Base-by-base conservation (phyloP, 2,888 invertebrate genomes). In the Molanna angustata region DNA sequence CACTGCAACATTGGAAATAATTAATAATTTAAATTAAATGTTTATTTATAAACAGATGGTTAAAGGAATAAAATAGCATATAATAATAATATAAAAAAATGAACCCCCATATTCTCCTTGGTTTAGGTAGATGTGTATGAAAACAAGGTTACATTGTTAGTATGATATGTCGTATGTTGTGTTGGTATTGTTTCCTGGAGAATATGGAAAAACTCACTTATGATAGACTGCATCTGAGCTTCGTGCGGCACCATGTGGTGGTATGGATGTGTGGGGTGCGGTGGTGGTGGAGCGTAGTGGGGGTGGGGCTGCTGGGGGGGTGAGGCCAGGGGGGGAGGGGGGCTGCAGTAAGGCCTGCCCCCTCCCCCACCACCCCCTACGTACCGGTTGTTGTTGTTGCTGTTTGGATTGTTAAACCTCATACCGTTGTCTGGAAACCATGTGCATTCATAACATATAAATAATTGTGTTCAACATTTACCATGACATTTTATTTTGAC, bases 231-330 rank as follows among this genome's bases (percentile, higher is more conserved):
- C 58, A 62, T 58, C 52, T 58, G 59, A 19, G 59, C 57, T 17
- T 60, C 61, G 59, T 59, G 60, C 20, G 56, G 52, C 52, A 57
- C 21, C 59, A 59, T 52, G 49, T 48, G 42, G 49, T 48, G 42
- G 37, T 52, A 48, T 13, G 52, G 56, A 74, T 76, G 75, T 43
- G 76, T 76, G 14, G 75, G 76, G 4, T 41, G 55, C 35, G 54
- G 56, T 20, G 57, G 52, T 21, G 59, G 57, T 22, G 57, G 53
- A 50, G 74, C 73, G 58, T 72, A 74, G 61, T 75, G 77, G 11
- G 76, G 74, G 42, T 76, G 76, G 11, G 75, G 76, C 4, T 47
- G 76, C 74, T 54, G 56, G 44, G 76, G 77, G n/a, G 76, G 77
- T 2, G 76, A 76, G 42, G 76, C 76, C 59, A 58, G 48, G 46